Conservation (phyloP, 1,140 invertebrate genomes). For the Aphidius gifuensis region DNA sequence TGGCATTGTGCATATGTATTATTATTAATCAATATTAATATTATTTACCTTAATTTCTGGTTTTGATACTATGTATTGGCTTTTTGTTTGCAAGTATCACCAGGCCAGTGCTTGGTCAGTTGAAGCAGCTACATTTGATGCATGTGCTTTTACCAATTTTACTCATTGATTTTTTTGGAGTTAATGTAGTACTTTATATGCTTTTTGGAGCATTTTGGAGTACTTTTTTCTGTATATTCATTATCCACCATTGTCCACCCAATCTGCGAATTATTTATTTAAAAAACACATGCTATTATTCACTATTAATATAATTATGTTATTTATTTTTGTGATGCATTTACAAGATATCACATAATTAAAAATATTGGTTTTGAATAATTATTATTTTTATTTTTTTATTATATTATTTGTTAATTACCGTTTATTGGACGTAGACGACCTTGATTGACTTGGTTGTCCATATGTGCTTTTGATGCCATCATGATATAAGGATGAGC, state of each 20-base stretch:
- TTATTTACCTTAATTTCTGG: constrained; percentile 75
- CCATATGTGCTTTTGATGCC: too few species aligned
- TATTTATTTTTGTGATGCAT: too few species aligned
- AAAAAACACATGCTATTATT: constrained; percentile 68
- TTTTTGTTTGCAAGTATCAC: constrained; percentile 40
- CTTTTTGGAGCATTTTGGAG: too few species aligned
- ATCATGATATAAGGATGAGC: too few species aligned
- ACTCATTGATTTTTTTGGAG: constrained; percentile 72
- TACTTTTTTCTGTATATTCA: constrained; percentile 74
- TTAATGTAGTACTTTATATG: constrained; percentile 49
- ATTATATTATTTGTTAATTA: too few species aligned
- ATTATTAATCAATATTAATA: constrained; percentile 43
- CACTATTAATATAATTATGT: constrained; percentile 3
- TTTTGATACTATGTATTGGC: constrained; percentile 60
- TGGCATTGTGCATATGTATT: constrained; percentile 27
- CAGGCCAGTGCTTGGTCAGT: constrained; percentile 39
- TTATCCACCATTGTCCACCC: constrained; percentile 89
- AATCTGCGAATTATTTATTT: constrained; percentile 81
- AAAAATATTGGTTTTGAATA: too few species aligned
- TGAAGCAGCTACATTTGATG: constrained; percentile 39
- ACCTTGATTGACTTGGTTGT: too few species aligned
- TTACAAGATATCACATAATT: too few species aligned
- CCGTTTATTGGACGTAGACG: too few species aligned
- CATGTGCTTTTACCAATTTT: constrained; percentile 60
- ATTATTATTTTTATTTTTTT: too few species aligned